Base-by-base conservation (phyloP, 1,140 invertebrate genomes). In the Kradibia gibbosae region DNA sequence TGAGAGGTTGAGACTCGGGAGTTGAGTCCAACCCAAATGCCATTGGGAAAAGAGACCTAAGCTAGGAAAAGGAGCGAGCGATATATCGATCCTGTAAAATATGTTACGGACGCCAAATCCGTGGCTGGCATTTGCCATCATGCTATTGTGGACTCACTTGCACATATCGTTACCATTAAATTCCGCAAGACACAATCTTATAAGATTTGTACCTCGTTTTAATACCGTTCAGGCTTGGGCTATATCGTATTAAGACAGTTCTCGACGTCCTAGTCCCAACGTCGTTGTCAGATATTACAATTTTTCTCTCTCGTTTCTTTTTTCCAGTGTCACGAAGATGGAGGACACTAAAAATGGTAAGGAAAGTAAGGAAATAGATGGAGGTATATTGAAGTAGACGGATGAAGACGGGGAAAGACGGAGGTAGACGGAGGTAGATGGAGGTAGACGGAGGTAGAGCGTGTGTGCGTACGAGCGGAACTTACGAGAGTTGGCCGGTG, bases 11-110 rank as follows among this genome's bases (percentile, higher is more conserved):
- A n/a, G n/a, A n/a, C n/a, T n/a, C n/a, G n/a, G n/a, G n/a, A n/a
- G n/a, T n/a, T n/a, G n/a, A n/a, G n/a, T n/a, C n/a, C n/a, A n/a
- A n/a, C n/a, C n/a, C n/a, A n/a, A n/a, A n/a, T n/a, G n/a, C n/a
- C n/a, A n/a, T 67, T 7, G 3, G 17, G 28, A 25, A 67, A 67
- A 67, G 34, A 39, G 62, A 36, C 62, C 11, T 39, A n/a, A 39
- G 39, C 62, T 67, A 67, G 62, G 62, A 67, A 67, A 39, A 10
- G 28, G 39, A 67, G 62, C 34, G 36, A 67, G 34, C 62, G 11
- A 67, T 39, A 39, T 8, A 53, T n/a, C 62, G 62, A 67, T 67
- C 4, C n/a, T 67, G 62, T 39, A 67, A 57, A 67, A 67, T 67
- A 67, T 22, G 45, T 7, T 17, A 48, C 8, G 45, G 17, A 17